Evolutionary conservation across 2,113 vertebrate genomes (phyloP), one percentile per base, ranked within the genome.

Genomic region (Callionymus lyra): DNA sequence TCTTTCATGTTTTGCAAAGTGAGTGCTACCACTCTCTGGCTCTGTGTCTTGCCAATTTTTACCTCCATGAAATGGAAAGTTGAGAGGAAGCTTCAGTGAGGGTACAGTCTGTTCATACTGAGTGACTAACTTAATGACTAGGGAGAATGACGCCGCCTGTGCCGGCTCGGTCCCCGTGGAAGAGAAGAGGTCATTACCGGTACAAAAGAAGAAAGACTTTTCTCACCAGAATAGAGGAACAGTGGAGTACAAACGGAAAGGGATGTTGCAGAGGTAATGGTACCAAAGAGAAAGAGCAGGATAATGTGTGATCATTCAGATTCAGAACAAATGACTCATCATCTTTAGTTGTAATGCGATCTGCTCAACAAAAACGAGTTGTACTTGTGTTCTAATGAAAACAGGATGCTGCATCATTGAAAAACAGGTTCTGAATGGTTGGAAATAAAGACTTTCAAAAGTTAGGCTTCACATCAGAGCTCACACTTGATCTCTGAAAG

Each of bases 1-100:
- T 66, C 64, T 76, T 82, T 79, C 64, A 77, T 76, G 70, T 82
- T 80, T 50, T 58, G 56, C 50, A 56, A 72, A 67, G 59, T 43
- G 65, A 70, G 37, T 50, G 45, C 53, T 34, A 54, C 50, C 65
- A 59, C 65, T 68, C 13, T 46, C 12, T 16, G 6, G 8, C 41
- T 43, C 21, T 27, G 4, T 27, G 21, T 15, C 43, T 13, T 16
- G 12, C 31, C 18, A 44, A 15, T 40, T 36, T 60, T 46, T 33
- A 56, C 48, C 61, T 59, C 50, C 65, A 53, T 67, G 63, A 64
- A 74, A 72, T 54, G 50, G 42, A 39, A 50, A 73, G 35, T 77
- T 50, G 38, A 51, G 53, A 59, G 36, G 59, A 60, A 65, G 51
- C 44, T 49, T 41, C 53, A 35, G 41, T 55, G 47, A 37, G 40